phyloP scores from a whole-genome alignment of 2,888 invertebrate genomes.

The Drosophila seclusa region DNA sequence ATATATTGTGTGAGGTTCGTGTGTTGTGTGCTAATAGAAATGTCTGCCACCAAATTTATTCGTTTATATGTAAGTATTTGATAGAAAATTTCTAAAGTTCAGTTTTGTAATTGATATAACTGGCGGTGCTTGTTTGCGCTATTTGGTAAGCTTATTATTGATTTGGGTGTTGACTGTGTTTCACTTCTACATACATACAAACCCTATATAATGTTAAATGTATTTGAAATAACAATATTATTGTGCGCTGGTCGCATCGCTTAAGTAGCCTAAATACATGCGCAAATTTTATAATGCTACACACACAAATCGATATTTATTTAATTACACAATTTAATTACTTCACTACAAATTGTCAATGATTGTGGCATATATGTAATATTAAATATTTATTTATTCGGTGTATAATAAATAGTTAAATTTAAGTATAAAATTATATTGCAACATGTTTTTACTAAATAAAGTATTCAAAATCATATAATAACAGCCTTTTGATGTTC shows the following conservation, averaged over 20 bases:
- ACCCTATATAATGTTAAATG: conserved; percentile 14
- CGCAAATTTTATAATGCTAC: conserved; percentile 30
- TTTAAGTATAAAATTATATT: conserved; percentile 68
- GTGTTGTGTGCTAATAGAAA: conserved; percentile 66
- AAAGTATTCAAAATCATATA: conserved; percentile 63
- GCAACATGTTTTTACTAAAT: conserved; percentile 52
- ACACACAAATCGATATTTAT: conserved; percentile 33
- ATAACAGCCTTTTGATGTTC: conserved; percentile 70
- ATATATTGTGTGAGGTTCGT: conserved; percentile 71
- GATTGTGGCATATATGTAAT: conserved; percentile 55
- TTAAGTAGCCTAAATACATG: conserved; percentile 51
- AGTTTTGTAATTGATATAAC: conserved; percentile 66
- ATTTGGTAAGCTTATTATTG: conserved; percentile 48
- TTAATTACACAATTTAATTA: conserved; percentile 49
- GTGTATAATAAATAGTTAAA: conserved; percentile 67
- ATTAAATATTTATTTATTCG: conserved; percentile 44
- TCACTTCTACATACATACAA: conserved; percentile 37
- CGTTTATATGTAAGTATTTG: conserved; percentile 27
- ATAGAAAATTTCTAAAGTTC: conserved; percentile 46
- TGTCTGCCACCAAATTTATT: conserved; percentile 30
- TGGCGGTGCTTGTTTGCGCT: conserved; percentile 69
- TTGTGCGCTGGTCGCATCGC: conserved; percentile 53
- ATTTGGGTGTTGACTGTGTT: conserved; percentile 33
- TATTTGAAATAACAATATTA: conserved; percentile 40
- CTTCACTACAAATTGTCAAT: conserved; percentile 64